Base-by-base conservation (phyloP, 2,888 invertebrate species). In the Heteromurus nitidus region DNA sequence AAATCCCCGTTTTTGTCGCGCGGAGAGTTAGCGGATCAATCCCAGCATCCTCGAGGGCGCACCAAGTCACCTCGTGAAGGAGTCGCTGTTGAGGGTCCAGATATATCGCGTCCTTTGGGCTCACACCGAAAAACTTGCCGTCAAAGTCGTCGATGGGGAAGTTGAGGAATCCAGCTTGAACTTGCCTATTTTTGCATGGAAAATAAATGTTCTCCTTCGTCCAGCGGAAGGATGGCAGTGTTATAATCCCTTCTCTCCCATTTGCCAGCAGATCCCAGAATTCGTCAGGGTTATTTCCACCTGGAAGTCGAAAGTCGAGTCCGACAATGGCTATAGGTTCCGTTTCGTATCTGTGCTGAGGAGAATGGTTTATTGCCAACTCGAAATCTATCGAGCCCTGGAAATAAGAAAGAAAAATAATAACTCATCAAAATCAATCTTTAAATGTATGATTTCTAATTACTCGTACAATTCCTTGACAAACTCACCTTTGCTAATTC, bases 251-350 rank as follows among this genome's bases (percentile, higher is more conserved):
- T 9, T 76, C 65, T 26, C 16, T 24, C n/a, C 76, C 76, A 5
- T 76, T 42, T 1, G 26, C 20, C n/a, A 82, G 16, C 1, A 81
- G 28, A 13, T 75, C 16, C 82, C 82, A 82, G 31, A 76, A 82
- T 58, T 82, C 82, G 0, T 42, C 53, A 22, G 36, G 3, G 16
- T 31, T 65, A 65, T 76, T 76, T 3, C 64, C 36, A n/a, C 72
- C 70, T n/a, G 82, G 82, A 20, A 76, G 31, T 24, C 72, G 53
- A 30, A 69, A 82, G 26, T 65, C 44, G 72, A 82, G 65, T 24
- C 82, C 82, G 7, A 82, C 28, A 16, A 82, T 65, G 2, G 82
- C 82, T 18, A 82, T 76, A 16, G 76, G 76, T 20, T 75, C 75
- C 1, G 36, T 58, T 55, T 44, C 28, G 20, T 58, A 76, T 18